phyloP scores from a whole-genome alignment of 2,797 vertebrate species.

The Heliangelus exortis region DNA sequence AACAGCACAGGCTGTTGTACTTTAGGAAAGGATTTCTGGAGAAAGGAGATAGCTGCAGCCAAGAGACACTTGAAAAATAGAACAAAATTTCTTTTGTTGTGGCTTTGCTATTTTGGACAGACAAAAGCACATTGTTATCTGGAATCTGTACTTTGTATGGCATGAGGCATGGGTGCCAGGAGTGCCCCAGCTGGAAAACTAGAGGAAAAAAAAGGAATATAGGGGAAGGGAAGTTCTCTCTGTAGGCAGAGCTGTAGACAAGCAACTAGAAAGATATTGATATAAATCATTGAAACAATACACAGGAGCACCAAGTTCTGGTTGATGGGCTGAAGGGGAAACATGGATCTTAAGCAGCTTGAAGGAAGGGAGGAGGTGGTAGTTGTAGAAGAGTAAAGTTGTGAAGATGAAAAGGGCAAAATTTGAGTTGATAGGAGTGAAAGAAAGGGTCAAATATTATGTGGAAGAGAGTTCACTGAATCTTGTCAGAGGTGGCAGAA shows the following conservation, averaged over 20 bases:
- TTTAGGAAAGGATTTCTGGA: not conserved
- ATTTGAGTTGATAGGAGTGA: not conserved
- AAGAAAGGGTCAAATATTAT: not conserved
- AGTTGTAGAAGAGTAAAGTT: not conserved
- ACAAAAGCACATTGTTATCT: not conserved
- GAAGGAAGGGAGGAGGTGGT: not conserved
- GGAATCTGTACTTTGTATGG: not conserved
- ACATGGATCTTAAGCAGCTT: not conserved
- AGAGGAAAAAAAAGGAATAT: not conserved
- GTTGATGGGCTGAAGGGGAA: not conserved
- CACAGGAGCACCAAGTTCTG: not conserved
- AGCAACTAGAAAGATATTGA: not conserved
- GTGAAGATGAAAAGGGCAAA: not conserved
- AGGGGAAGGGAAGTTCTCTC: not conserved
- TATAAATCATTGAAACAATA: not conserved
- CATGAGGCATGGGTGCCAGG: not conserved
- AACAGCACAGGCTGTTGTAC: not conserved
- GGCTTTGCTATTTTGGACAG: not conserved
- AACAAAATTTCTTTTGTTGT: not conserved
- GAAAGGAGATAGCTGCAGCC: not conserved
- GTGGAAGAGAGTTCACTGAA: slow-evolving; percentile 15
- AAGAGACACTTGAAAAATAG: not conserved
- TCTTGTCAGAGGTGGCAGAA: slow-evolving; percentile 1
- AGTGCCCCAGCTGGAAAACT: not conserved
- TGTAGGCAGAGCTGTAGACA: not conserved